These are phyloP conservation scores for Erpornis zantholeuca DNA, from an alignment of 2,113 vertebrate genomes.

Conservation along the genomic window DNA sequence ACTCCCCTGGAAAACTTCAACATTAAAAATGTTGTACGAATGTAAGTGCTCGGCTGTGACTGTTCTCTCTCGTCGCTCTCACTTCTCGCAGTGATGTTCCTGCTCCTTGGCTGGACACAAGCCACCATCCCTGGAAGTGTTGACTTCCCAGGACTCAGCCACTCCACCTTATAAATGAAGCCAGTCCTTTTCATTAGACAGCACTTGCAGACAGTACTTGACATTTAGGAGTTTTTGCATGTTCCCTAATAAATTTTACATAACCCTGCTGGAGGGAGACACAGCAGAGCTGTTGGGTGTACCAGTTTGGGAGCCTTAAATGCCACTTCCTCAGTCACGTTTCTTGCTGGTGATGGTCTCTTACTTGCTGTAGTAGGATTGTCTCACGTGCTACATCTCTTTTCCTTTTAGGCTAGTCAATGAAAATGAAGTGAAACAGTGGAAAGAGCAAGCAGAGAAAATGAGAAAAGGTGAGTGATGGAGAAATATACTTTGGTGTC, in stretches of 20 bases:
- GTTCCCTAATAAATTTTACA: not conserved
- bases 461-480: slow-evolving; percentile 91
- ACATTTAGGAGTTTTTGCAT: not conserved
- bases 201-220: not conserved
- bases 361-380: not conserved
- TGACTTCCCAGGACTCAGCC: not conserved
- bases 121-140: not conserved
- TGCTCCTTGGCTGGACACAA: accelerated
- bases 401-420: slow-evolving; percentile 88
- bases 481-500: accelerated
- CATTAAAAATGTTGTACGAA: slow-evolving; percentile 97
- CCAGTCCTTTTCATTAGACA: not conserved
- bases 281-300: not conserved
- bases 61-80: not conserved
- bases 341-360: not conserved
- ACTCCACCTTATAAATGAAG: not conserved
- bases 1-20: slow-evolving; percentile 98
- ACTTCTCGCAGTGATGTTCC: not conserved
- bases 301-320: not conserved
- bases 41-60: slow-evolving; percentile 77
- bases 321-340: accelerated
- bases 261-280: not conserved
- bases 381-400: not conserved
- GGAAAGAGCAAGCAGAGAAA: slow-evolving; percentile 99
- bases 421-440: slow-evolving; percentile 99